These are phyloP conservation scores for Scomberomorus guttatus DNA, from an alignment of 2,797 vertebrate species.

Conservation along the genomic window DNA sequence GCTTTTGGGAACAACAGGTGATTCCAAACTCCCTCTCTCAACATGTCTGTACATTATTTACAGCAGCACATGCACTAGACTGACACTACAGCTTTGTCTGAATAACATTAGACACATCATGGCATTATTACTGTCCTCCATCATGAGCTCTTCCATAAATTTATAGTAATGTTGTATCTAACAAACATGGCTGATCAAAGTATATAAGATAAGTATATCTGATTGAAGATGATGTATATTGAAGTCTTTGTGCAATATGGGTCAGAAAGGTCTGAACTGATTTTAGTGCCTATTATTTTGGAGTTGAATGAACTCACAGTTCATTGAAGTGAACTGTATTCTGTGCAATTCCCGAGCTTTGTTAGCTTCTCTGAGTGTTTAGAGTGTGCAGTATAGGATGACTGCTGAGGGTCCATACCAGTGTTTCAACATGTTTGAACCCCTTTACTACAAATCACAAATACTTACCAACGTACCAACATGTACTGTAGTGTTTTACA, in stretches of 20 bases:
- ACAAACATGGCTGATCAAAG: conserved; percentile 3
- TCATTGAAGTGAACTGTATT: background rate
- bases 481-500: too few relatives aligned
- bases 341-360: conserved; percentile 6
- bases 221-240: background rate
- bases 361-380: conserved; percentile 9
- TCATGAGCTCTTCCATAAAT: background rate
- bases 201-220: conserved; percentile 11
- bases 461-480: background rate
- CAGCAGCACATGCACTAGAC: background rate
- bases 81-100: background rate
- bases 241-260: conserved; percentile 39
- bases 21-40: background rate
- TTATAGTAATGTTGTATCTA: background rate
- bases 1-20: background rate
- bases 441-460: background rate
- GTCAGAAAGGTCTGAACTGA: conserved; percentile 8
- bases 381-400: background rate
- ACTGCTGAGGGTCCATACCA: background rate
- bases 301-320: background rate
- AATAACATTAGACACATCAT: background rate
- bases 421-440: background rate
- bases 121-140: background rate
- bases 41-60: background rate
- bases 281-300: conserved; percentile 60